A percentile compares a stretch with the other conserved stretches of the same genome.
phyloP scores from a whole-genome alignment of 2,888 invertebrate genomes.

The Nebria salina region DNA sequence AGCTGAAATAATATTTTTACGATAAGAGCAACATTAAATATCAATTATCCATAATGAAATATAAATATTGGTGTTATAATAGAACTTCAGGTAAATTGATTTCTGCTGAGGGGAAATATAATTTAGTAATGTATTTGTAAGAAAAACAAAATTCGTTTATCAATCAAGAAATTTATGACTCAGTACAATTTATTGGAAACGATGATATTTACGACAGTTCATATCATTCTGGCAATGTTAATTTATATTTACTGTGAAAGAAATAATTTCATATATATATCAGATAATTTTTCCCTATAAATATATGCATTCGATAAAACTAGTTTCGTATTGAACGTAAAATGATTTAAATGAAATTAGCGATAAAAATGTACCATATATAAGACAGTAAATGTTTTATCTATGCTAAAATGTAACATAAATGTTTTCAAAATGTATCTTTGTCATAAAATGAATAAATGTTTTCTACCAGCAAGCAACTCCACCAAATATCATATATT shows the following conservation, averaged over 20 bases:
- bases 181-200: too few species aligned
- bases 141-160: neutral
- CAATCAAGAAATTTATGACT: neutral
- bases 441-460: neutral
- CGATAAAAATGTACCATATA: too few species aligned
- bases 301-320: too few species aligned
- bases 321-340: too few species aligned
- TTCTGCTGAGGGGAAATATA: neutral
- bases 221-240: too few species aligned
- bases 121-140: neutral
- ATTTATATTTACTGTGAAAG: too few species aligned
- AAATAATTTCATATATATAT: too few species aligned
- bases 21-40: neutral
- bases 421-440: neutral
- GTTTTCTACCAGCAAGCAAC: neutral
- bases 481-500: neutral
- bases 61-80: neutral
- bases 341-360: too few species aligned
- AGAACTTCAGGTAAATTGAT: neutral
- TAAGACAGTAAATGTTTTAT: too few species aligned
- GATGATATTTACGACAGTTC: too few species aligned
- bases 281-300: too few species aligned
- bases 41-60: neutral
- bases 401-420: neutral
- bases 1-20: neutral